Evolutionary conservation across 2,888 invertebrate species (phyloP), one percentile per base, ranked within the genome.

Genomic region (Coremacera marginata): DNA sequence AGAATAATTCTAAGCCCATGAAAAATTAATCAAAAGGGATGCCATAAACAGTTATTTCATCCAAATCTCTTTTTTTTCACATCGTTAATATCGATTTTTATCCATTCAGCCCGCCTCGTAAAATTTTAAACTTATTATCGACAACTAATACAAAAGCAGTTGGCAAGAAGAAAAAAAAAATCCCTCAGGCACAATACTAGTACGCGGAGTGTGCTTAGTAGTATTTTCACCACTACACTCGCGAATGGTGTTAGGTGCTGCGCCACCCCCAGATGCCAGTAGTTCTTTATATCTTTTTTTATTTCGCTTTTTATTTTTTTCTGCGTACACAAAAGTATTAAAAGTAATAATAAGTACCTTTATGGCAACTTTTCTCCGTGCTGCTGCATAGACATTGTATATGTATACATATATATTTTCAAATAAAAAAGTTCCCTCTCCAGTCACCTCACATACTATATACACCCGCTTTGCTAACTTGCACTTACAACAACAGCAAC

Each of bases 321-420:
- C 78, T 80, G 79, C 78, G 78, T 80, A 79, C 73, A 77, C 78
- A 81, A 80, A 75, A 79, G 84, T 86, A 87, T 86, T 87, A 87
- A 87, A 87, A 85, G 84, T 87, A 87, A 87, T 87, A 87, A 85
- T 85, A 86, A 87, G 86, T 87, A 84, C 85, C 86, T 86, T 84
- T 82, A 81, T 80, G 81, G 80, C 81, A 82, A 78, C 52, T 25
- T 37, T 75, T 34, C 74, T 68, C 57, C 60, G 77, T 76, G 72
- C 75, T n/a, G 51, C 63, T 76, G 80, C 80, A 84, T 83, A 85
- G 85, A 84, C 84, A 86, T 85, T 85, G 83, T 86, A 86, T 84
- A 60, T 73, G 52, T 63, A 80, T 81, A 81, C 78, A 74, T 79
- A 62, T 68, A 74, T 57, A 67, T 78, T 79, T 80, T 81, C 83